Conservation (phyloP, 2,113 vertebrate genomes). For the Plectropomus leopardus region DNA sequence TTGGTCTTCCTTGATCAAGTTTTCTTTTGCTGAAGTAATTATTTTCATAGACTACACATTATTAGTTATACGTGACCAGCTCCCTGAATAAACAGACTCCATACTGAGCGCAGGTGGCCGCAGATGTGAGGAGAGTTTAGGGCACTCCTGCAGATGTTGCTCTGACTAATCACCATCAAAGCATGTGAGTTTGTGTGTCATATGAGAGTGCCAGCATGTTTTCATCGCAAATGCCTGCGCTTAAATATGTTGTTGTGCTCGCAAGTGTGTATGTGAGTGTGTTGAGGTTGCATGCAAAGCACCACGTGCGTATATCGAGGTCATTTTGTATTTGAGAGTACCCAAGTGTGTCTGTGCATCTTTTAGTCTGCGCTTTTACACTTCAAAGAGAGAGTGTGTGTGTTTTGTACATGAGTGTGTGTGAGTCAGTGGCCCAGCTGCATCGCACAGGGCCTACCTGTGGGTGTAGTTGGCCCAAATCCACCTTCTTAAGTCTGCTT, state of each 20-base stretch:
- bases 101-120: constrained; percentile 59
- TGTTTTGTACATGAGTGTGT: constrained; percentile 9
- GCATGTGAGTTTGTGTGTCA: constrained; percentile 47
- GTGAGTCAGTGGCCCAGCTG: constrained; percentile 74
- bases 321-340: background rate
- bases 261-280: constrained; percentile 12
- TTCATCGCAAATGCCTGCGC: constrained; percentile 38
- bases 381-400: constrained; percentile 58
- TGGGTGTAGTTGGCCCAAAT: constrained; percentile 62
- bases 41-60: constrained; percentile 25
- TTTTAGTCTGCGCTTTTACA: constrained; percentile 39
- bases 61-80: constrained; percentile 24
- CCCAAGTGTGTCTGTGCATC: constrained; percentile 38
- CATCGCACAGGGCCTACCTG: constrained; percentile 61
- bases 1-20: background rate
- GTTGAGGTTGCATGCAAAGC: constrained; percentile 12
- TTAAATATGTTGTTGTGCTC: constrained; percentile 30
- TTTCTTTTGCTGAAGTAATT: background rate
- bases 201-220: constrained; percentile 28
- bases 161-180: constrained; percentile 74
- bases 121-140: constrained; percentile 49
- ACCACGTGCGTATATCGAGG: background rate
- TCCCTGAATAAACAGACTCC: constrained; percentile 43
- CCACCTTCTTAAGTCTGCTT: constrained; percentile 70
- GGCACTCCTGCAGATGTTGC: constrained; percentile 75